Evolutionary conservation across 2,888 invertebrate species (phyloP).

Genomic region (Phragmatobia fuliginosa): DNA sequence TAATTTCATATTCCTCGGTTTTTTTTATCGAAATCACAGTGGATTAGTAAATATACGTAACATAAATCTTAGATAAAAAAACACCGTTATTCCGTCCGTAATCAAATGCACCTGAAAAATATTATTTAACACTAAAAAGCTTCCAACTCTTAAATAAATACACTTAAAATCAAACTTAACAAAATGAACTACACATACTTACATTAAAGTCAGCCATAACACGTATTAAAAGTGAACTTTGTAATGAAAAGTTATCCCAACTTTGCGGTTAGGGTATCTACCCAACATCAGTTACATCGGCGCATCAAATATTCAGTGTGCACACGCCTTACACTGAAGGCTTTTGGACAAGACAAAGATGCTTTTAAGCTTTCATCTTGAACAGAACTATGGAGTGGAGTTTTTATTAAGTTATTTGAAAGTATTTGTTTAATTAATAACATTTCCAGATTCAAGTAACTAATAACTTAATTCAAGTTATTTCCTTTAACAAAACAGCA

Average conservation of each 20-base stretch:
- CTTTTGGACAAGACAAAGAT: constrained; percentile 83
- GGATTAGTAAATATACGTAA: not conserved
- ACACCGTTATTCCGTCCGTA: not conserved
- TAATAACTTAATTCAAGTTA: too few relatives aligned
- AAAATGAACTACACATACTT: constrained; percentile 13
- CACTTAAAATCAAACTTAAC: constrained; percentile 21
- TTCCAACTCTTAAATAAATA: constrained; percentile 22
- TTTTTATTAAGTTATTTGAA: too few relatives aligned
- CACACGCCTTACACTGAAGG: constrained; percentile 75
- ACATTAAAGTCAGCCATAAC: constrained; percentile 20
- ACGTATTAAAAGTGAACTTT: constrained; percentile 27
- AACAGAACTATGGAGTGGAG: constrained; percentile 58
- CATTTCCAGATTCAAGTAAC: too few relatives aligned
- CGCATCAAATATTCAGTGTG: constrained; percentile 80
- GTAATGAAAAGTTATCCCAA: constrained; percentile 74
- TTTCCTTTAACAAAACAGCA: not conserved
- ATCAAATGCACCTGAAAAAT: not conserved
- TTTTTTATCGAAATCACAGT: not conserved
- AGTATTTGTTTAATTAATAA: too few relatives aligned
- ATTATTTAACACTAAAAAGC: not conserved
- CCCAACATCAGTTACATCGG: constrained; percentile 62
- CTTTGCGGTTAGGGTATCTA: constrained; percentile 54
- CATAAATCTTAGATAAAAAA: not conserved
- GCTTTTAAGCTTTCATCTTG: constrained; percentile 79
- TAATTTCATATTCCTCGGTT: too few relatives aligned